Evolutionary conservation across 1,140 invertebrate species (phyloP).

Genomic region (Pomacea maculata): DNA sequence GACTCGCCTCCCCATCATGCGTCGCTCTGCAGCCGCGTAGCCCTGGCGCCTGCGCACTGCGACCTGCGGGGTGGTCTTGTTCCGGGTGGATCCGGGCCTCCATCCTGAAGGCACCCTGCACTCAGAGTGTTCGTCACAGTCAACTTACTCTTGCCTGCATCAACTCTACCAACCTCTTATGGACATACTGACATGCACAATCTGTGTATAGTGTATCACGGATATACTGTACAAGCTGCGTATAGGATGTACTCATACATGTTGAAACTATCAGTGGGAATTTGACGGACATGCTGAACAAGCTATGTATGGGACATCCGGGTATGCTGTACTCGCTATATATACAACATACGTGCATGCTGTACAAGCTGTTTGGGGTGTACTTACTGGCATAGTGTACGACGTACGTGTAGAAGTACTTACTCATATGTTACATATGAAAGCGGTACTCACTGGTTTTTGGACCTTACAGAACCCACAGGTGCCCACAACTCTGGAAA

Average conservation of each 20-base stretch:
- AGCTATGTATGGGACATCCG: background rate
- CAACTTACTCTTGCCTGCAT: background rate
- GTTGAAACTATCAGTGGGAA: background rate
- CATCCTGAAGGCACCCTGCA: slow-evolving; percentile 10
- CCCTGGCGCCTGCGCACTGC: slow-evolving; percentile 50
- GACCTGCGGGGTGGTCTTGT: slow-evolving; percentile 41
- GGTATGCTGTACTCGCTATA: background rate
- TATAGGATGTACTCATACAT: background rate
- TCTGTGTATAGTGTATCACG: background rate
- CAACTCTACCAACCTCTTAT: background rate
- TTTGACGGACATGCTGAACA: background rate
- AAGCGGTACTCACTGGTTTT: slow-evolving; percentile 1
- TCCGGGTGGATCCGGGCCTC: background rate
- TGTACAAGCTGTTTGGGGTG: background rate
- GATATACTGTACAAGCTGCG: background rate
- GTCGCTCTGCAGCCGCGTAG: slow-evolving; percentile 57
- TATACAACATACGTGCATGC: background rate
- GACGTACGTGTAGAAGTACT: background rate
- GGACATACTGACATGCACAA: background rate
- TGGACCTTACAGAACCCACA: slow-evolving; percentile 9
- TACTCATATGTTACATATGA: background rate
- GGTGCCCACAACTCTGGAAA: slow-evolving; percentile 40
- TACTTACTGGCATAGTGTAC: background rate
- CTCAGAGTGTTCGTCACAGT: background rate
- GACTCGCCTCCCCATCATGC: slow-evolving; percentile 35